These are phyloP conservation scores for Synaphobranchus kaupii DNA, from an alignment of 2,797 vertebrate species.

Conservation along the genomic window DNA sequence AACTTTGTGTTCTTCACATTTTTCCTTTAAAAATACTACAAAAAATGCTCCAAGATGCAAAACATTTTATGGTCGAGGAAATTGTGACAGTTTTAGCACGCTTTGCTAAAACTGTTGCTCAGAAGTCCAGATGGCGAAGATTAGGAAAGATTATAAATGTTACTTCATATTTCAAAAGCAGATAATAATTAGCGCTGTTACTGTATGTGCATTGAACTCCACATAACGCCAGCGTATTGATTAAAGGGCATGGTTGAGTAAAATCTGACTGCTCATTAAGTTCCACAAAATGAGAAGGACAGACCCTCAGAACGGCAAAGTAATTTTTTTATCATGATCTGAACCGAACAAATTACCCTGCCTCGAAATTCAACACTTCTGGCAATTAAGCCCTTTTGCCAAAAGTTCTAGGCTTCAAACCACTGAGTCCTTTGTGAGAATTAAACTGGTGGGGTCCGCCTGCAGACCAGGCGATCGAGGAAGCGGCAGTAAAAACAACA, in stretches of 20 bases:
- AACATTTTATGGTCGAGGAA: not conserved
- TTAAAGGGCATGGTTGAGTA: not conserved
- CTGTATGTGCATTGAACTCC: not conserved
- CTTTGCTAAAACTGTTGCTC: not conserved
- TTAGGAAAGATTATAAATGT: not conserved
- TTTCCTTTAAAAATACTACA: not conserved
- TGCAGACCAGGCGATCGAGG: not conserved
- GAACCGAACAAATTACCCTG: not conserved
- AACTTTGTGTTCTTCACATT: not conserved
- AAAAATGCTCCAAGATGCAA: not conserved
- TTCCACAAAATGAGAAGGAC: not conserved
- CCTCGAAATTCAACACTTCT: not conserved
- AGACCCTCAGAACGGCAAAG: not conserved
- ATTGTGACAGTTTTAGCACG: not conserved
- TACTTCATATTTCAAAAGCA: not conserved
- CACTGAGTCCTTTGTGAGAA: not conserved
- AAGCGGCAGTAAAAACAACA: conserved; percentile 16
- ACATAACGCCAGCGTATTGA: not conserved
- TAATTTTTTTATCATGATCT: conserved; percentile 15
- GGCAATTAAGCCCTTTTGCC: not conserved
- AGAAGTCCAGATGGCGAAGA: not conserved
- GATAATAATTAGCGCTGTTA: not conserved
- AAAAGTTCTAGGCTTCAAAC: not conserved
- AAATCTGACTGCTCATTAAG: not conserved
- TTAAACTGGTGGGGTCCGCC: not conserved